Conservation (phyloP, 1,140 invertebrate species). For the Probaryconus sp. region DNA sequence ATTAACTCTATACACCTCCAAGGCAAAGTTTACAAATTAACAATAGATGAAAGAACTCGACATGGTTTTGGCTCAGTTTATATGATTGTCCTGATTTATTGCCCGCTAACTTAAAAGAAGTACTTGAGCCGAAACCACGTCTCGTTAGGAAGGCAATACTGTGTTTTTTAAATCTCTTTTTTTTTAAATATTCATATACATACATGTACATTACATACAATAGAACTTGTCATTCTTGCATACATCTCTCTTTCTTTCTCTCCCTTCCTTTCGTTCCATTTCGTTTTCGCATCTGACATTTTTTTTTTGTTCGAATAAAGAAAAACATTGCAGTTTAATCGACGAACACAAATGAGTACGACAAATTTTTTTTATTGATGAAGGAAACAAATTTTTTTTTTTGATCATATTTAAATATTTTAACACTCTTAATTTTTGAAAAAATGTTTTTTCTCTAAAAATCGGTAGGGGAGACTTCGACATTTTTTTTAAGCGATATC, state of each 20-base stretch:
- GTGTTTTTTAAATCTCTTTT: conserved; percentile 66
- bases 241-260: conserved; percentile 13
- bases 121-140: conserved; percentile 66
- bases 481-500: no score
- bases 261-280: conserved; percentile 32
- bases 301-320: neutral
- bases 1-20: conserved; percentile 27
- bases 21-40: conserved; percentile 60
- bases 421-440: no score
- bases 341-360: conserved; percentile 14
- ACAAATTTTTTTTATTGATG: conserved; percentile 19
- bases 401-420: no score
- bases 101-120: conserved; percentile 73
- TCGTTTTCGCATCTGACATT: conserved; percentile 11
- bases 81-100: conserved; percentile 77
- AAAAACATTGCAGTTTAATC: conserved; percentile 29
- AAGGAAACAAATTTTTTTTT: no score
- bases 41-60: conserved; percentile 58
- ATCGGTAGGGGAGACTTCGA: no score
- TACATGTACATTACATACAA: conserved; percentile 28
- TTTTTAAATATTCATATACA: conserved; percentile 39
- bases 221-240: conserved; percentile 21
- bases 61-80: conserved; percentile 58
- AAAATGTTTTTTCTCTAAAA: no score
- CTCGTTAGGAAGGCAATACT: conserved; percentile 74